Conservation (phyloP, 2,888 invertebrate species). For the Ditylenchus weischeri region DNA sequence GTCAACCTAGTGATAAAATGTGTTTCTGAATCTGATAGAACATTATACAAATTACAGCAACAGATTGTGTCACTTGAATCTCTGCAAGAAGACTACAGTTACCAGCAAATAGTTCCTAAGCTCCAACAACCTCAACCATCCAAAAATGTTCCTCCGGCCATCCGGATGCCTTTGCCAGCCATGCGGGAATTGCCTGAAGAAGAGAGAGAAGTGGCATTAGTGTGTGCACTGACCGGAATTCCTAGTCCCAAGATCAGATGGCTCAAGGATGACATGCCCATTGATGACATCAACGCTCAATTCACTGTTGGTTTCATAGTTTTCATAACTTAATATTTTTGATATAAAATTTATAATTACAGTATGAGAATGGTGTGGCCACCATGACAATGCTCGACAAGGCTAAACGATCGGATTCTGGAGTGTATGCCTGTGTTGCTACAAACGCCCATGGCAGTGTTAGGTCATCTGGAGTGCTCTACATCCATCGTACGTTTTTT, state of each 20-base stretch:
- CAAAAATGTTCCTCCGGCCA: slow-evolving; percentile 21
- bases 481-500: slow-evolving; percentile 75
- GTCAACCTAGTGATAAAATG: too few species aligned
- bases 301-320: neutral
- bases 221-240: slow-evolving; percentile 53
- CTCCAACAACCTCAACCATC: neutral
- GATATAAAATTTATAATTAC: slow-evolving; percentile 8
- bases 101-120: too few species aligned
- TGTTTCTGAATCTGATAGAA: too few species aligned
- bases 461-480: slow-evolving; percentile 88
- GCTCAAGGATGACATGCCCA: slow-evolving; percentile 50
- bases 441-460: slow-evolving; percentile 87
- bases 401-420: slow-evolving; percentile 88
- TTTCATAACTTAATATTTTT: neutral
- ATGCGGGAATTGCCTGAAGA: slow-evolving; percentile 37
- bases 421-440: slow-evolving; percentile 89
- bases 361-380: slow-evolving; percentile 73
- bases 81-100: too few species aligned
- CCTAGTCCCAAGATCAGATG: slow-evolving; percentile 53
- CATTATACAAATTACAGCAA: too few species aligned
- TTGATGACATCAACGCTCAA: slow-evolving; percentile 25
- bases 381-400: slow-evolving; percentile 85
- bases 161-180: slow-evolving; percentile 49
- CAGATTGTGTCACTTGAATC: too few species aligned
- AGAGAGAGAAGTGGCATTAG: slow-evolving; percentile 47